A percentile compares a stretch with the other conserved stretches of the same genome.
Conservation (phyloP, 2,888 invertebrate species). For the Anthrax anthrax region DNA sequence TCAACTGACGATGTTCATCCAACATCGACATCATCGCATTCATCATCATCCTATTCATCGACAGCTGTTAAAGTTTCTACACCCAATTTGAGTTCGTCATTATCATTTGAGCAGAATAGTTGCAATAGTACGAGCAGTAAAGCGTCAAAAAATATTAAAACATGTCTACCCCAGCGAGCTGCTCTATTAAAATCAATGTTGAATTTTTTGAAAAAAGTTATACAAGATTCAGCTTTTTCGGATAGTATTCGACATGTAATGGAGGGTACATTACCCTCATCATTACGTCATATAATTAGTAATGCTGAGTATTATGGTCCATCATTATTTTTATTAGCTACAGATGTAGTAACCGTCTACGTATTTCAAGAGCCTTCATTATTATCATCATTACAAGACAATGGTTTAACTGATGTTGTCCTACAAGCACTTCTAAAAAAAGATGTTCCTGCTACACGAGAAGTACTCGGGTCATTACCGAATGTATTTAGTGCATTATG, state of each 20-base stretch:
- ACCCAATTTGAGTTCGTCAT: constrained; percentile 8
- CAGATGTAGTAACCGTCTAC: constrained; percentile 76
- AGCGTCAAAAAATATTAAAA: constrained; percentile 9
- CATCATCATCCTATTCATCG: constrained; percentile 10
- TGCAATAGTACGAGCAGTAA: constrained; percentile 9
- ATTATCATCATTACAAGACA: constrained; percentile 70
- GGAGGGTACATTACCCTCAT: constrained; percentile 68
- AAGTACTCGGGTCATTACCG: constrained; percentile 69
- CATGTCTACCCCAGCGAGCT: constrained; percentile 64
- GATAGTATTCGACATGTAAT: constrained; percentile 73
- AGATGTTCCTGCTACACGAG: constrained; percentile 61
- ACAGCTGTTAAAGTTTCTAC: constrained; percentile 12
- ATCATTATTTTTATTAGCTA: constrained; percentile 65
- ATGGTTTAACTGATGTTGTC: constrained; percentile 73
- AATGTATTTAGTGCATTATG: constrained; percentile 79
- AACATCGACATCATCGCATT: constrained; percentile 6
- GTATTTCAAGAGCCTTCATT: constrained; percentile 71
- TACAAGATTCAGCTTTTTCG: constrained; percentile 63
- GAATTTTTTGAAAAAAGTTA: constrained; percentile 77
- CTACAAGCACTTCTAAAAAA: constrained; percentile 68
- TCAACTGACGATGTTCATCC: constrained; percentile 10
- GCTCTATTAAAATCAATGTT: constrained; percentile 77
- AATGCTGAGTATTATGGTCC: constrained; percentile 84
- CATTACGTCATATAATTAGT: constrained; percentile 68
- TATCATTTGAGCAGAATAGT: constrained; percentile 11